A percentile compares a stretch with the other conserved stretches of the same genome.
phyloP scores from a whole-genome alignment of 2,113 vertebrate species.

The Peucedramus taeniatus region DNA sequence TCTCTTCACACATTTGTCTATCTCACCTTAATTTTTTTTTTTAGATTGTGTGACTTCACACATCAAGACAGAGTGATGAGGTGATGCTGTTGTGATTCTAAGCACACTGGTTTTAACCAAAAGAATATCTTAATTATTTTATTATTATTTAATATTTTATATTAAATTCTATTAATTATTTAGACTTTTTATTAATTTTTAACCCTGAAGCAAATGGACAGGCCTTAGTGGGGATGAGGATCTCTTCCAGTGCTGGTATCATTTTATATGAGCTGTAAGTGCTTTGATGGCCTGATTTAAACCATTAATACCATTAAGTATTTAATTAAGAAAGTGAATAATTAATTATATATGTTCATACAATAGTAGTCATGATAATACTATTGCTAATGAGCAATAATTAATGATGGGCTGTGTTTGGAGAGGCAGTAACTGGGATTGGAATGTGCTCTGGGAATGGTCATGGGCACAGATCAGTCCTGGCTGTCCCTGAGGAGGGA shows the following conservation, averaged over 20 bases:
- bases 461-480: fast-evolving
- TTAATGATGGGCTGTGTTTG: background rate
- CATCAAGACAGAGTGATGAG: background rate
- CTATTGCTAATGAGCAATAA: slow-evolving; percentile 21
- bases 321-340: slow-evolving; percentile 44
- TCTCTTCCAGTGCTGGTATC: background rate
- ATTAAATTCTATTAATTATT: background rate
- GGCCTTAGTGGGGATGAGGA: background rate
- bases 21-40: background rate
- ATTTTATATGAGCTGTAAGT: background rate
- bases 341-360: slow-evolving; percentile 6
- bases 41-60: background rate
- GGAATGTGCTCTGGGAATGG: background rate
- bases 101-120: background rate
- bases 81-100: background rate
- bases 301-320: background rate
- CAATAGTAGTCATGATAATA: background rate
- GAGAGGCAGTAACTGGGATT: background rate
- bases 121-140: background rate
- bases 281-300: background rate
- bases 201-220: background rate
- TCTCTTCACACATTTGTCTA: background rate
- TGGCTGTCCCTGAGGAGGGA: background rate
- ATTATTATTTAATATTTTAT: background rate
- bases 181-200: background rate